These are phyloP conservation scores for Hycleus phaleratus DNA, from an alignment of 1,140 invertebrate genomes.

Conservation along the genomic window DNA sequence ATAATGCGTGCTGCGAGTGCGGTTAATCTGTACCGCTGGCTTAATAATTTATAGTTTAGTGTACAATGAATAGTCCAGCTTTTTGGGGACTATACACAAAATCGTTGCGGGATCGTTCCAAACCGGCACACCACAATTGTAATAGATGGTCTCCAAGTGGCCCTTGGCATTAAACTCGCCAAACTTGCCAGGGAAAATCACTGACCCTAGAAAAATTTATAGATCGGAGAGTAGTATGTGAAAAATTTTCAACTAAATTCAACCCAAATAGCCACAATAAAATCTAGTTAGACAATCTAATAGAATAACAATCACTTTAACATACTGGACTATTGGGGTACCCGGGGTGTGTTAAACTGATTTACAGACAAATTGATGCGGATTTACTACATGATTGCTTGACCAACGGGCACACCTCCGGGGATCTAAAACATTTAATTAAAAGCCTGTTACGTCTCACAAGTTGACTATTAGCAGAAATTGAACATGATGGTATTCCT, in stretches of 20 bases:
- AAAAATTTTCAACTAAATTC: no score
- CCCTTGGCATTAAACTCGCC: no score
- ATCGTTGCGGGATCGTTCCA: no score
- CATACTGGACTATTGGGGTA: background rate
- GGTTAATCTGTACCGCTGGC: slow-evolving; percentile 10
- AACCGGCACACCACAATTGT: no score
- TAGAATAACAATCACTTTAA: slow-evolving; percentile 20
- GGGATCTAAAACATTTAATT: slow-evolving; percentile 33
- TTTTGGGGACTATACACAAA: no score
- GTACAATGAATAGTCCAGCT: slow-evolving; percentile 3
- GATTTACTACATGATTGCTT: slow-evolving; percentile 30
- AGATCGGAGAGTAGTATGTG: no score
- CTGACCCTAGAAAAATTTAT: no score
- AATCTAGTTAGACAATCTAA: background rate
- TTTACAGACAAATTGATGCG: slow-evolving; percentile 27
- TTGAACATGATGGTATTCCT: slow-evolving; percentile 8
- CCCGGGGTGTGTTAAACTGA: slow-evolving; percentile 22
- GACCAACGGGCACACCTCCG: slow-evolving; percentile 29
- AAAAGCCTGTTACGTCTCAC: slow-evolving; percentile 29
- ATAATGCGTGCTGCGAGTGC: slow-evolving; percentile 12
- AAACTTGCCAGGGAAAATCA: no score
- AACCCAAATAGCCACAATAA: no score
- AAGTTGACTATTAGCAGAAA: slow-evolving; percentile 26
- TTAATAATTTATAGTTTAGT: slow-evolving; percentile 11
- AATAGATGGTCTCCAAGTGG: no score